phyloP scores from a whole-genome alignment of 2,797 vertebrate species.

The Tinamus major region DNA sequence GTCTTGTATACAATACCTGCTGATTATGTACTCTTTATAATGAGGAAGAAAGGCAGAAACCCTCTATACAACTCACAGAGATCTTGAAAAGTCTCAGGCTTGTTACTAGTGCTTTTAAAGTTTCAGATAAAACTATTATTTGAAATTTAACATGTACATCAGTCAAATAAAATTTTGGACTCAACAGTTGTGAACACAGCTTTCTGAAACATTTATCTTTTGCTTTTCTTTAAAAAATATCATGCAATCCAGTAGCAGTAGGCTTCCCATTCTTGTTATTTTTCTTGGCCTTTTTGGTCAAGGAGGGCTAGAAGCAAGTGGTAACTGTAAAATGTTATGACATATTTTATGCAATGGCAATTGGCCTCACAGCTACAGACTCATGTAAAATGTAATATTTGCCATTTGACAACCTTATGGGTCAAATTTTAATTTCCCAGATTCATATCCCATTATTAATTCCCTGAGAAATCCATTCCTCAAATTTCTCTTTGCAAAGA shows the following conservation, averaged over 20 bases:
- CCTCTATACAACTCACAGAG: neutral
- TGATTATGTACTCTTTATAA: neutral
- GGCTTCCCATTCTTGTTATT: neutral
- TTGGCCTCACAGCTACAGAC: neutral
- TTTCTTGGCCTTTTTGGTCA: neutral
- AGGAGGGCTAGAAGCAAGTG: neutral
- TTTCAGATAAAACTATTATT: neutral
- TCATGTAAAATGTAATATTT: neutral
- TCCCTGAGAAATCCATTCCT: neutral
- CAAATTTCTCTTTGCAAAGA: neutral
- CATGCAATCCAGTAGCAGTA: neutral
- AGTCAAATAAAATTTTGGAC: neutral
- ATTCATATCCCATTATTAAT: neutral
- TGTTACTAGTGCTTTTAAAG: neutral
- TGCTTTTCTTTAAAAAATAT: neutral
- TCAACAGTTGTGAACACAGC: neutral
- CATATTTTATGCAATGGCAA: neutral
- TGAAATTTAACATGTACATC: neutral
- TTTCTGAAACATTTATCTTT: accelerated
- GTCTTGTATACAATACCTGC: neutral
- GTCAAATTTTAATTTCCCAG: neutral
- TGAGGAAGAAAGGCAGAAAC: neutral
- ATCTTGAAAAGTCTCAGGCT: neutral
- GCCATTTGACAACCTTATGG: neutral
- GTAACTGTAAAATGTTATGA: neutral